These are phyloP conservation scores for Mycetomoellerius zeteki DNA, from an alignment of 1,140 invertebrate genomes.

Conservation along the genomic window DNA sequence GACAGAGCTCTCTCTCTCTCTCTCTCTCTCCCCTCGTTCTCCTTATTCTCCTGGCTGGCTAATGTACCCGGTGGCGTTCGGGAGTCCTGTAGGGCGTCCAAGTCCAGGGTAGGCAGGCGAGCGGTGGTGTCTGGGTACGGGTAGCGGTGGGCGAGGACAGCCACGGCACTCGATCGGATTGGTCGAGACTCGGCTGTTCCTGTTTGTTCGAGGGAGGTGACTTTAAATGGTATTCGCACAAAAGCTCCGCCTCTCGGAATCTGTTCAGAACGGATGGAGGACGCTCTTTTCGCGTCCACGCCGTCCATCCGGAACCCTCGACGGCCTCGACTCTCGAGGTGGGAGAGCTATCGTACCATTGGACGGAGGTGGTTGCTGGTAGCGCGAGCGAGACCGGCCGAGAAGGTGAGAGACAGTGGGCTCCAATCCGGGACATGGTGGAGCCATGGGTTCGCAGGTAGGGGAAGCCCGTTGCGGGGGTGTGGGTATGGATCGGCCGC, in stretches of 20 bases:
- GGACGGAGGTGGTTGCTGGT: constrained; percentile 4
- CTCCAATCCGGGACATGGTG: constrained; percentile 51
- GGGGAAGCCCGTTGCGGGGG: constrained; percentile 67
- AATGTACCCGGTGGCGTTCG: too few species aligned
- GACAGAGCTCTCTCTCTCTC: constrained; percentile 10
- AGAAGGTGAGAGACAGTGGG: not conserved
- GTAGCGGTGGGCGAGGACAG: not conserved
- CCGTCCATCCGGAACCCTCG: not conserved
- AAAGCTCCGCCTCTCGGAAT: not conserved
- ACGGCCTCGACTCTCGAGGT: too few species aligned
- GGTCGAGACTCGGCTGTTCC: not conserved
- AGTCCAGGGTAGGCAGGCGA: too few species aligned
- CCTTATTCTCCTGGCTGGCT: not conserved
- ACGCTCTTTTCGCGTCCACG: not conserved
- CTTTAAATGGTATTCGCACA: not conserved
- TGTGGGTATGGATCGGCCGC: constrained; percentile 73
- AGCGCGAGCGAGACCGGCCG: not conserved
- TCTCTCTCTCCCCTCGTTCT: not conserved
- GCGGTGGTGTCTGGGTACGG: not conserved
- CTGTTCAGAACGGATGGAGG: not conserved
- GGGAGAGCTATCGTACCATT: constrained; percentile 26
- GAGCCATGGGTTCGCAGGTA: not conserved
- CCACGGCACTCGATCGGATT: constrained; percentile 27
- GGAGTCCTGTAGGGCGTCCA: too few species aligned
- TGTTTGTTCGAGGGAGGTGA: constrained; percentile 8